Evolutionary conservation across 2,113 vertebrate genomes (phyloP).

Genomic region (Geococcyx californianus): DNA sequence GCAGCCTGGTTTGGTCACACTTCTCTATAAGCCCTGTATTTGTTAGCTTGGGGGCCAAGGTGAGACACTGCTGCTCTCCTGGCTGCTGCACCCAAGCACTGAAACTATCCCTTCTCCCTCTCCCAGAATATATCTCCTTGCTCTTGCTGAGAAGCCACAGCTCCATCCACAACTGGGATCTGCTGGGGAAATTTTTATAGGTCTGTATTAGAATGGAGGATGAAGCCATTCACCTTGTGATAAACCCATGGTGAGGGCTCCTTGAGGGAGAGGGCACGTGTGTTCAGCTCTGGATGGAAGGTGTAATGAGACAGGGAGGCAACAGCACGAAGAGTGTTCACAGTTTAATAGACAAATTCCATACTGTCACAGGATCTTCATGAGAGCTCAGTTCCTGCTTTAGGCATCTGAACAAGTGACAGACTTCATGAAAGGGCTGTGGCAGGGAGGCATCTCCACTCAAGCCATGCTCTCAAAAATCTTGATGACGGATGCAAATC

Average conservation of each 20-base stretch:
- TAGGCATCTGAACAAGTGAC: slow-evolving; percentile 11
- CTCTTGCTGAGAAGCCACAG: accelerated
- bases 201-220: background rate
- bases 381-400: background rate
- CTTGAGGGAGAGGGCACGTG: accelerated
- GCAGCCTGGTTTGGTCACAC: background rate
- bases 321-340: background rate
- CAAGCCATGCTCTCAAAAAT: background rate
- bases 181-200: background rate
- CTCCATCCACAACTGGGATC: background rate
- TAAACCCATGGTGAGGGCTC: background rate
- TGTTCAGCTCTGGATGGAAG: background rate
- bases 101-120: background rate
- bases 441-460: slow-evolving; percentile 6
- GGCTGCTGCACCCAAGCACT: background rate
- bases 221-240: accelerated
- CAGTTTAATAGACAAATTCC: slow-evolving; percentile 7
- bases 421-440: slow-evolving; percentile 41
- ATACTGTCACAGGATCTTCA: background rate
- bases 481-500: slow-evolving; percentile 48
- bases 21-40: background rate
- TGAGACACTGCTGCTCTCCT: background rate
- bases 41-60: background rate
- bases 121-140: background rate
- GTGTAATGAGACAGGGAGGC: background rate